Percentiles rank a stretch among this genome's conserved stretches.
Conservation (phyloP, 1,140 invertebrate species). For the Mya arenaria region DNA sequence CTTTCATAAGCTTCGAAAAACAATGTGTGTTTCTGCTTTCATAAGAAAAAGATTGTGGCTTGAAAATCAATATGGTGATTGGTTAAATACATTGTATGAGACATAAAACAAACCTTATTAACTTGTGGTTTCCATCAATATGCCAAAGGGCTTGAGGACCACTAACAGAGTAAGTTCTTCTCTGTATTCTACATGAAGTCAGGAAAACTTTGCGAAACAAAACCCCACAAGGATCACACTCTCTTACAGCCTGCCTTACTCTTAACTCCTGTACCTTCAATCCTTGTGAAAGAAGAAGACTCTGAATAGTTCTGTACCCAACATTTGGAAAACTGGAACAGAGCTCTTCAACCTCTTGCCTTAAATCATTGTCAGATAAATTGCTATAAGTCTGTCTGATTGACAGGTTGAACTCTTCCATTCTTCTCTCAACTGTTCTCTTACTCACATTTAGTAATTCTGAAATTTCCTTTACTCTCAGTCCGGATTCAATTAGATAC, state of each 20-base stretch:
- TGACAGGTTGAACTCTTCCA: constrained; percentile 20
- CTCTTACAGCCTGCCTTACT: not conserved
- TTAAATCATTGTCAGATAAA: constrained; percentile 6
- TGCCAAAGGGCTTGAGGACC: constrained; percentile 10
- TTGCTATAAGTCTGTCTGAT: constrained; percentile 29
- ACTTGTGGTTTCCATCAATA: constrained; percentile 15
- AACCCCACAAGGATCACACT: constrained; percentile 31
- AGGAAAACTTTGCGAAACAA: constrained; percentile 19
- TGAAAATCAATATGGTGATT: not conserved
- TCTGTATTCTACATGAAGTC: constrained; percentile 28
- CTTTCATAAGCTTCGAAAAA: not conserved
- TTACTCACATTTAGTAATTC: constrained; percentile 20
- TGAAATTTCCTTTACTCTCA: constrained; percentile 23
- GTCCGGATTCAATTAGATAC: constrained; percentile 9
- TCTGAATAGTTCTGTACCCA: constrained; percentile 26
- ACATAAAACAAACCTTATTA: constrained; percentile 2
- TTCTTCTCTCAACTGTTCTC: constrained; percentile 39
- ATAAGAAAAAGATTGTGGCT: not conserved
- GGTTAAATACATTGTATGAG: not conserved
- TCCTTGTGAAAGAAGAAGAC: constrained; percentile 21
- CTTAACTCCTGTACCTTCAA: constrained; percentile 11
- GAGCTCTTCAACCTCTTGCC: constrained; percentile 18
- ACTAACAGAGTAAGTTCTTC: not conserved
- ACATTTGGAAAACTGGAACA: constrained; percentile 27
- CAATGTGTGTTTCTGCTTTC: not conserved